Base-by-base conservation (phyloP, 2,888 invertebrate genomes). In the Lepidocyrtinus sp. region DNA sequence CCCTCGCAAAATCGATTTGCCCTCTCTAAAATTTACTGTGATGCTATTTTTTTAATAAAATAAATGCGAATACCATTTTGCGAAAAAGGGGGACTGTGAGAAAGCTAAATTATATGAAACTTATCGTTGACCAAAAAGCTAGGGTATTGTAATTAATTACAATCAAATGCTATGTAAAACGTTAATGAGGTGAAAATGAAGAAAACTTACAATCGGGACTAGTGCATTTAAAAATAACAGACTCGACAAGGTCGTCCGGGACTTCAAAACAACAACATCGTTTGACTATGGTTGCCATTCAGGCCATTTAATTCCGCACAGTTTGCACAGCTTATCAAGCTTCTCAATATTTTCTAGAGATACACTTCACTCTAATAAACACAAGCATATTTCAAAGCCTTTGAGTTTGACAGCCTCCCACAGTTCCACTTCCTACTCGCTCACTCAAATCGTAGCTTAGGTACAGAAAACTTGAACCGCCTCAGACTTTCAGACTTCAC, bases 281-380 rank as follows among this genome's bases (percentile, higher is more conserved):
- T 65, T 86, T 86, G 26, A 86, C 86, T 46, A 85, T 81, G n/a
- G 85, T 83, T 74, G 86, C 85, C 86, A 86, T 86, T 67, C 73
- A 82, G 82, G 65, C 70, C 70, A 2, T 62, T 36, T 59, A 63
- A 61, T 22, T 72, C 12, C 36, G n/a, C 36, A 9, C 12, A 12
- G 36, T 36, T 36, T 36, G 12, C 36, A 36, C 36, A 12, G 12
- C 36, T 36, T 36, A 12, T 36, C 36, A 12, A 36, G 36, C 12
- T 9, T 36, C 12, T 36, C 12, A 36, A 36, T 9, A 9, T 5
- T 36, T 36, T 36, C 36, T 9, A 36, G 12, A 36, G 36, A 59
- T 59, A 3, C 61, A 59, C 21, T n/a, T n/a, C 21, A 19, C 61
- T 59, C n/a, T 17, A 59, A n/a, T 59, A 17, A 59, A 59, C 5